These are phyloP conservation scores for Nothocercus nigrocapillus DNA, from an alignment of 2,113 vertebrate genomes.

Conservation along the genomic window DNA sequence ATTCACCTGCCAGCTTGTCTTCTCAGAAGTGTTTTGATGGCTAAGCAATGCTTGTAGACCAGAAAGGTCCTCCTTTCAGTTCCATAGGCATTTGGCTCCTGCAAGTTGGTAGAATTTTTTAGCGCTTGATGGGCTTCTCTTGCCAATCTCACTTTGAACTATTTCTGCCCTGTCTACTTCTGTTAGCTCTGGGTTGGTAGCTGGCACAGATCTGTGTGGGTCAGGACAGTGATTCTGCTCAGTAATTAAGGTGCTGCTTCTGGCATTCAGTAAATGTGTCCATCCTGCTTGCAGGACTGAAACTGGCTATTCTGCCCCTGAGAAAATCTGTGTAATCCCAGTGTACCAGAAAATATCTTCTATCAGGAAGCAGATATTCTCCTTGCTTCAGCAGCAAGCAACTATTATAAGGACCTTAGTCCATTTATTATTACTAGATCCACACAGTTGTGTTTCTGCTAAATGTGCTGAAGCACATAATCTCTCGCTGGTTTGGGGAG, in stretches of 20 bases:
- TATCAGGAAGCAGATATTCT: neutral
- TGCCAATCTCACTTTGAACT: accelerated
- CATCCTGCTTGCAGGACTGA: neutral
- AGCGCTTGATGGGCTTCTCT: neutral
- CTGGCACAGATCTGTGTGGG: accelerated
- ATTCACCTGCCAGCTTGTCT: neutral
- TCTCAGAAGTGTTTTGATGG: neutral
- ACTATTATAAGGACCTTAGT: accelerated
- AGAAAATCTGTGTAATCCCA: neutral
- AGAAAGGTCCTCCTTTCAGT: neutral
- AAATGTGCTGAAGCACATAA: neutral
- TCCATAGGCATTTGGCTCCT: neutral
- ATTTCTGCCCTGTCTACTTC: neutral
- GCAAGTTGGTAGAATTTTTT: neutral
- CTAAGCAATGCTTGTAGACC: neutral
- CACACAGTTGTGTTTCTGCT: neutral
- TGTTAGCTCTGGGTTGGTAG: neutral
- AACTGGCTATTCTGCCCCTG: neutral
- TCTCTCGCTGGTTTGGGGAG: neutral
- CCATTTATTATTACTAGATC: neutral
- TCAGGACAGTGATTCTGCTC: neutral
- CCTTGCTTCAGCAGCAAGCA: neutral
- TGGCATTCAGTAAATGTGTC: neutral
- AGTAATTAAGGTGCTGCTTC: neutral
- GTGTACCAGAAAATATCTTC: neutral